A percentile compares a stretch with the other conserved stretches of the same genome.
Evolutionary conservation across 2,113 vertebrate species (phyloP).

Genomic region (Hippoglossus stenolepis): DNA sequence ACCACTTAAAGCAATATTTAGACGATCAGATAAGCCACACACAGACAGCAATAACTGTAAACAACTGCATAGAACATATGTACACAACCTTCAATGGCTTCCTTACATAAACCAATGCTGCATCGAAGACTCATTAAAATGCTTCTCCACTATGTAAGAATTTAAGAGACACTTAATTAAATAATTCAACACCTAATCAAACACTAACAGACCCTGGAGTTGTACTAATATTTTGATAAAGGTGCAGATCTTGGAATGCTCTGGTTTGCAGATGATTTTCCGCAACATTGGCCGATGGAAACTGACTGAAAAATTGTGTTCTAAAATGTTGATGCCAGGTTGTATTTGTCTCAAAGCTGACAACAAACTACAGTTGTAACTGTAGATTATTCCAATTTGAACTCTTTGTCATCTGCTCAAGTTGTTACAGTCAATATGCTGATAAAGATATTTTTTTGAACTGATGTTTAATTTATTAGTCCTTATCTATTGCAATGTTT

Average conservation of each 20-base stretch:
- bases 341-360: conserved; percentile 17
- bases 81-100: conserved; percentile 28
- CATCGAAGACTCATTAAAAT: conserved; percentile 42
- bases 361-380: neutral
- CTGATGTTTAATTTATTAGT: conserved; percentile 42
- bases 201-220: conserved; percentile 11
- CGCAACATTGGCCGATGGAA: conserved; percentile 11
- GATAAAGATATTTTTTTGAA: conserved; percentile 50
- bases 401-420: conserved; percentile 36
- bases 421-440: conserved; percentile 32
- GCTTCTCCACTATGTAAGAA: conserved; percentile 39
- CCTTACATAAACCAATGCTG: conserved; percentile 26
- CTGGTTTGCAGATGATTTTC: conserved; percentile 7
- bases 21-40: conserved; percentile 32
- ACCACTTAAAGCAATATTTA: conserved; percentile 41
- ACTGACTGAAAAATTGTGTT: neutral
- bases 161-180: conserved; percentile 24
- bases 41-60: conserved; percentile 45
- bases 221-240: conserved; percentile 16
- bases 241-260: neutral
- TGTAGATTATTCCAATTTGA: conserved; percentile 22
- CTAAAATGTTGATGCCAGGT: conserved; percentile 17
- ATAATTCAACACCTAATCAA: conserved; percentile 20
- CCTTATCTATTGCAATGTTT: conserved; percentile 53
- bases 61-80: conserved; percentile 20